These are phyloP conservation scores for Chauna torquata DNA, from an alignment of 2,113 vertebrate genomes.

Conservation along the genomic window DNA sequence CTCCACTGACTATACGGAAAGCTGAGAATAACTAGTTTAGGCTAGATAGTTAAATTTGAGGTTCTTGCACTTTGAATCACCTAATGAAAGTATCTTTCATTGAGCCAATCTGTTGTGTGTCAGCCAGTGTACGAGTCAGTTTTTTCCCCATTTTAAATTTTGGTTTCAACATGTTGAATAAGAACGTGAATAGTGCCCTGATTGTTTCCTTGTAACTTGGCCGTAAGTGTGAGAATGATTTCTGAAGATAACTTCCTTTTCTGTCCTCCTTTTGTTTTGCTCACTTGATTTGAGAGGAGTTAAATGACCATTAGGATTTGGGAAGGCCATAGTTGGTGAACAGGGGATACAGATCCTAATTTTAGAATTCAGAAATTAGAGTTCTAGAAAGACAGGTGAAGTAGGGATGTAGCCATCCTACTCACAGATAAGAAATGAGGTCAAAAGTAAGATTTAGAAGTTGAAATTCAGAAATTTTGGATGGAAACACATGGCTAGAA, in stretches of 20 bases:
- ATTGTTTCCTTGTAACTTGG: background rate
- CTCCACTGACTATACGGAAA: background rate
- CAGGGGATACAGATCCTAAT: background rate
- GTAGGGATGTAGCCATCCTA: background rate
- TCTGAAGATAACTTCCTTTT: background rate
- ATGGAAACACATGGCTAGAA: background rate
- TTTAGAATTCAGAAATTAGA: background rate
- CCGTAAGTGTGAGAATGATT: background rate
- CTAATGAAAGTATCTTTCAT: background rate
- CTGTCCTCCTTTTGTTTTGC: background rate
- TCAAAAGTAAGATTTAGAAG: background rate
- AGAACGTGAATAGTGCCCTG: background rate
- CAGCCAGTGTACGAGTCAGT: background rate
- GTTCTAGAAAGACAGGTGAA: background rate
- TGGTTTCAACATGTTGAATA: background rate
- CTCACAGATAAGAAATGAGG: background rate
- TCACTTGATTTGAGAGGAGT: background rate
- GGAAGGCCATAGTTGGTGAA: background rate
- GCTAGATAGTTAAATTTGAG: background rate
- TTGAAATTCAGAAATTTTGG: background rate
- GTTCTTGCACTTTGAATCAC: background rate
- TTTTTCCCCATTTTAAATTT: background rate
- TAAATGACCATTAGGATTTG: background rate
- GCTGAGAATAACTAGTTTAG: background rate
- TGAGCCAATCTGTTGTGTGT: background rate